Evolutionary conservation across 2,113 vertebrate genomes (phyloP).

Genomic region (Pao palembangensis): DNA sequence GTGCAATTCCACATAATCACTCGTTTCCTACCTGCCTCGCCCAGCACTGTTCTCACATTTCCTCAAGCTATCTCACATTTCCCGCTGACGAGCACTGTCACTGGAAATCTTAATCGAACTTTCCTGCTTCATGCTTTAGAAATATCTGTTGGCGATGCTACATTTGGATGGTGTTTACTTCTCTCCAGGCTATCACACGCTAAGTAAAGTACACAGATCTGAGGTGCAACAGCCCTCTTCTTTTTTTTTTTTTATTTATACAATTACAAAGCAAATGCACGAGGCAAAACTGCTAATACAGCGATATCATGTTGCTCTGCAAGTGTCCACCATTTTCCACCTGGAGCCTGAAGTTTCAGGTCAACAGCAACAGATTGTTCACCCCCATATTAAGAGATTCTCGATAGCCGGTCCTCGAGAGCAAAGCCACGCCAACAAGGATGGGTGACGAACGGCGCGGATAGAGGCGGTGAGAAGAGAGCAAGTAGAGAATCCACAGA

Average conservation of each 20-base stretch:
- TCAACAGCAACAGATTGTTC: conserved; percentile 39
- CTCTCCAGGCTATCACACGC: conserved; percentile 39
- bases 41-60: conserved; percentile 9
- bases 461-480: conserved; percentile 18
- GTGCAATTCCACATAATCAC: conserved; percentile 57
- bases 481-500: conserved; percentile 22
- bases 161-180: conserved; percentile 42
- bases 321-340: conserved; percentile 28
- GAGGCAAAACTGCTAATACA: conserved; percentile 22
- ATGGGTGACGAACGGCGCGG: conserved; percentile 19
- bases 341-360: conserved; percentile 27
- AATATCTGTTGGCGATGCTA: conserved; percentile 45
- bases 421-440: conserved; percentile 33
- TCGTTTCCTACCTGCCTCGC: conserved; percentile 23
- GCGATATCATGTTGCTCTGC: conserved; percentile 7
- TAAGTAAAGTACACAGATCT: conserved; percentile 25
- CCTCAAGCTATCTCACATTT: conserved; percentile 20
- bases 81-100: conserved; percentile 40
- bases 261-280: conserved; percentile 21
- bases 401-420: conserved; percentile 31
- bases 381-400: conserved; percentile 39
- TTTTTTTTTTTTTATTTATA: conserved; percentile 34
- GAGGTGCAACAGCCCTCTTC: conserved; percentile 8
- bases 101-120: conserved; percentile 53
- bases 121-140: conserved; percentile 20